Base-by-base conservation (phyloP, 1,140 invertebrate species). In the Drosophila murphyi region DNA sequence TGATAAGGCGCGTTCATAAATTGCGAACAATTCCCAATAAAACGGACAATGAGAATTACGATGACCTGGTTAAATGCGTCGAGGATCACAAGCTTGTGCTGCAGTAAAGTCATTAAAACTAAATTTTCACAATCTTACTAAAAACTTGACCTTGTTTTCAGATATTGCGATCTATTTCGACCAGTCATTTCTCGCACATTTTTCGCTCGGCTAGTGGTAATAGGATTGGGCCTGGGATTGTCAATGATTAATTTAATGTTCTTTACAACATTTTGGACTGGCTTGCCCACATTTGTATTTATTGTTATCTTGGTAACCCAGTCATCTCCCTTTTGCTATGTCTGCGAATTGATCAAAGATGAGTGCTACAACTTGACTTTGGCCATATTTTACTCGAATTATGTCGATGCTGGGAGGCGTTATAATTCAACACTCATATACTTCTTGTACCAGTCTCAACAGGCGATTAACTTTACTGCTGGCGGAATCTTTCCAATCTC, bases 261-360 rank as follows among this genome's bases (percentile, higher is more conserved):
- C n/a, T 79, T 85, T 29, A 34, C 76, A 3, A 43, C 56, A 0
- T 34, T 83, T 31, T 78, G 54, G 71, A 64, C 51, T 3, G 41
- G 70, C 4, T 3, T 79, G 5, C 37, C 47, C 5, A 72, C 57
- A 5, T 7, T 55, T 4, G 7, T 31, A 3, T 72, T 68, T 20
- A 72, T 81, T 4, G 6, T 39, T 29, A 54, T 59, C 0, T 8
- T 81, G 0, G 34, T 72, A 7, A 20, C 52, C 2, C 55, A 81
- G 43, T 72, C 78, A 8, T 81, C 81, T 61, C 78, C 78, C 0
- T 81, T 81, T 12, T 76, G 78, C 12, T 80, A 47, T 12, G 32
- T 59, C 0, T 81, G 78, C 45, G 78, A 81, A 10, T 5, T 67
- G 3, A 47, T 81, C 3, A 52, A 8, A 0, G 12, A 57, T 5